Conservation (phyloP, 2,797 vertebrate species). For the Myotis findleyi region DNA sequence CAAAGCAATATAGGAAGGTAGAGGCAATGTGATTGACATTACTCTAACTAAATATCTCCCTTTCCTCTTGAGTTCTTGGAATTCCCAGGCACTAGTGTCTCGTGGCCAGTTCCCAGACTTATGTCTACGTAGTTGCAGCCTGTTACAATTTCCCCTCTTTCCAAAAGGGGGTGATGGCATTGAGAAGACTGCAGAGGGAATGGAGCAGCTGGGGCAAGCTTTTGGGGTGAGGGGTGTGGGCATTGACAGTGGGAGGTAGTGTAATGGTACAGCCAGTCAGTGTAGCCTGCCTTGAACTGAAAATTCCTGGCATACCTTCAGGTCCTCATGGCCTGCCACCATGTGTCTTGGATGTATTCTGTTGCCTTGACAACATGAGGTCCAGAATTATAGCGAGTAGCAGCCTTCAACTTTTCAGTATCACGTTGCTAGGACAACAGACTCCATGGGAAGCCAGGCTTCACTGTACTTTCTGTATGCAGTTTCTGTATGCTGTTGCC, state of each 20-base stretch:
- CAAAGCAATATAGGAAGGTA: neutral
- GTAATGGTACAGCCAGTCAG: neutral
- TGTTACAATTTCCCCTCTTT: neutral
- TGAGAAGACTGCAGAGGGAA: neutral
- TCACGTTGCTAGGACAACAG: slow-evolving; percentile 68
- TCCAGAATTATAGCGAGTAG: slow-evolving; percentile 54
- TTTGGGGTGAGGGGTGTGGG: neutral
- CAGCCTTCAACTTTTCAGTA: slow-evolving; percentile 66
- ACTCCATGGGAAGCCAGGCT: slow-evolving; percentile 29
- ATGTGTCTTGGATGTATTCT: slow-evolving; percentile 57
- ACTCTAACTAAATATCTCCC: neutral
- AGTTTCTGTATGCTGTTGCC: neutral
- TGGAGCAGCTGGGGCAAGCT: neutral
- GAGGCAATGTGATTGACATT: neutral
- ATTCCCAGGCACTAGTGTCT: neutral
- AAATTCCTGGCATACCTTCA: slow-evolving; percentile 15
- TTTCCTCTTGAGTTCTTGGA: neutral
- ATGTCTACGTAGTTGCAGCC: neutral
- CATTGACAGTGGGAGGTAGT: neutral
- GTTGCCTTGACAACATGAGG: slow-evolving; percentile 66
- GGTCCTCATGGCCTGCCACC: slow-evolving; percentile 21
- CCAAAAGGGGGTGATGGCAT: neutral
- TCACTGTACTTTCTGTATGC: neutral
- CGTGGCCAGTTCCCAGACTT: neutral
- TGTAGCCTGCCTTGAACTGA: neutral